These are phyloP conservation scores for Colletes collaris DNA, from an alignment of 2,888 invertebrate genomes.

Conservation along the genomic window DNA sequence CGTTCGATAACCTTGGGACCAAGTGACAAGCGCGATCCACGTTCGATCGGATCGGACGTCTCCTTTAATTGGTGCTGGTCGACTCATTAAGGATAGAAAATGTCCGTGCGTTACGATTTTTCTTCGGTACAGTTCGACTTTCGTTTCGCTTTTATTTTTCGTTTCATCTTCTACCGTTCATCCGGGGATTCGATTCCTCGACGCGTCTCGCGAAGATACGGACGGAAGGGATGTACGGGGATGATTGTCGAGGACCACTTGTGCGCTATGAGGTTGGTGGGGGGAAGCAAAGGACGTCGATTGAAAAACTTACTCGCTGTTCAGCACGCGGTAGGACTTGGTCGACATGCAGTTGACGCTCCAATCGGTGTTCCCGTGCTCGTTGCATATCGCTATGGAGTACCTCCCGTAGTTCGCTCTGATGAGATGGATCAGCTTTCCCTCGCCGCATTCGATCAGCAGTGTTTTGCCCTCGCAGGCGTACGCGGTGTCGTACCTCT, in stretches of 20 bases:
- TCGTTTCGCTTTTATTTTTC: conserved; percentile 3
- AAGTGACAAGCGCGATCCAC: conserved; percentile 60
- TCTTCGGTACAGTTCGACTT: neutral
- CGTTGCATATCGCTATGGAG: conserved; percentile 97
- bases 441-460: conserved; percentile 93
- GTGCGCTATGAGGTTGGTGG: neutral
- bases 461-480: conserved; percentile 97
- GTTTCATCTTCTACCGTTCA: neutral
- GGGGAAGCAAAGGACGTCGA: conserved; percentile 32
- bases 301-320: conserved; percentile 88
- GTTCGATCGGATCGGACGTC: conserved; percentile 50
- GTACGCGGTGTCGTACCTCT: conserved; percentile 95
- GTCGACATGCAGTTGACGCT: conserved; percentile 97
- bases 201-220: conserved; percentile 13
- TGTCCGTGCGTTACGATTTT: conserved; percentile 3
- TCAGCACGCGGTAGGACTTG: conserved; percentile 93
- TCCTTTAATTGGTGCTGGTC: conserved; percentile 62
- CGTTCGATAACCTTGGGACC: conserved; percentile 49
- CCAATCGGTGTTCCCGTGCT: conserved; percentile 98
- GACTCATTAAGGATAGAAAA: conserved; percentile 57
- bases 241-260: conserved; percentile 5
- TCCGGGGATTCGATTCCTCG: conserved; percentile 31
- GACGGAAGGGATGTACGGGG: neutral
- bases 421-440: conserved; percentile 95
- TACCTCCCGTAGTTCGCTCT: conserved; percentile 97